Evolutionary conservation across 2,888 invertebrate genomes (phyloP), one percentile per base, ranked within the genome.

Genomic region (Nowickia ferox): DNA sequence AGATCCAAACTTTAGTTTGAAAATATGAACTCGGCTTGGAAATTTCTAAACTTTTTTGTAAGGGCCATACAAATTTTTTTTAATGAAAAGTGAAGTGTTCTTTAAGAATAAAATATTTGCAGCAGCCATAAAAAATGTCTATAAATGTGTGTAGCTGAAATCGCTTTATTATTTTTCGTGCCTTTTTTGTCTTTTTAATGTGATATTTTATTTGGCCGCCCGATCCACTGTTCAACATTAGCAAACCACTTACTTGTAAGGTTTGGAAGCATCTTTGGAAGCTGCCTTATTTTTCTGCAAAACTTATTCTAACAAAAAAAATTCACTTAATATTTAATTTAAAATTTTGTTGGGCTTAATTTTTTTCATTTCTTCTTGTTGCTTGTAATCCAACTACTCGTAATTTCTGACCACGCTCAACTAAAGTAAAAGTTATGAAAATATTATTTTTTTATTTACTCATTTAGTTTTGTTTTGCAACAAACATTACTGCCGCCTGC

Each of bases 401-500:
- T 4, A 74, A 46, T 59, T 66, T 71, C 46, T 63, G 65, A 48
- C 22, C 46, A 77, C 42, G 48, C 15, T 65, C 17, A 66, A 53
- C 81, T 65, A 19, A 66, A 66, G 40, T 66, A 46, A 72, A 57
- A 72, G 55, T 75, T 82, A 61, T 75, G 22, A 48, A 48, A 44
- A 9, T 46, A 22, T 46, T 55, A 30, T 46, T 40, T n/a, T 19
- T 53, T 48, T 48, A 1, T 44, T 51, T 48, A 59, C 3, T 22
- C 30, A 15, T 55, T 72, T 15, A 42, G 30, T 51, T 44, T 53
- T 74, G 10, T 51, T 55, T 51, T 46, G 46, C 22, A 30, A 30
- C 22, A 46, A 77, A 55, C n/a, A 66, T 1, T 44, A 15, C 15
- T 53, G 55, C 22, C 66, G 55, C 13, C 1, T 76, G 55, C 13